These are phyloP conservation scores for Hyles lineata DNA, from an alignment of 2,888 invertebrate genomes.

Conservation along the genomic window DNA sequence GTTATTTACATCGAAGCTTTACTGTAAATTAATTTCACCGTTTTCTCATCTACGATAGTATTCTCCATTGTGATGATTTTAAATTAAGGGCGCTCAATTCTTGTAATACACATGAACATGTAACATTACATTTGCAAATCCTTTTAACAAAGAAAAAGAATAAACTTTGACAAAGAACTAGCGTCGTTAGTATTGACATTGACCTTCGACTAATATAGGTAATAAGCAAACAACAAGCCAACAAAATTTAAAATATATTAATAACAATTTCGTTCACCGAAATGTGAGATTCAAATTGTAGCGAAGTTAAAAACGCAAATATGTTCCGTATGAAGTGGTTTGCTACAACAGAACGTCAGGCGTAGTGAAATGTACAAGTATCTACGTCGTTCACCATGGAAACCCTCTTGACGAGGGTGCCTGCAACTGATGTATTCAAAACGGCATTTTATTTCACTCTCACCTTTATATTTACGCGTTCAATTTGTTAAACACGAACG, in stretches of 20 bases:
- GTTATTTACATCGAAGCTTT: too few species aligned
- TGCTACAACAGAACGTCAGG: slow-evolving; percentile 33
- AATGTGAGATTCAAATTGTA: slow-evolving; percentile 33
- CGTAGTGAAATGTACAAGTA: slow-evolving; percentile 39
- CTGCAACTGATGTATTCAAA: slow-evolving; percentile 52
- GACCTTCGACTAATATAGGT: background rate
- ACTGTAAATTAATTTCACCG: too few species aligned
- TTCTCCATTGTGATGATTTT: too few species aligned
- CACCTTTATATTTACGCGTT: slow-evolving; percentile 37
- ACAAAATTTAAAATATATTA: background rate
- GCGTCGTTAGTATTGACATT: too few species aligned
- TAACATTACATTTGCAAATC: too few species aligned
- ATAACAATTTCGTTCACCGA: slow-evolving; percentile 4
- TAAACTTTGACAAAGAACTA: too few species aligned
- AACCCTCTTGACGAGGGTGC: slow-evolving; percentile 52
- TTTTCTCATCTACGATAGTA: too few species aligned
- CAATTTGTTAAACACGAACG: slow-evolving; percentile 33
- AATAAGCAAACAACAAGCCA: background rate
- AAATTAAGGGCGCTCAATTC: too few species aligned
- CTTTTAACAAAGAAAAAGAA: too few species aligned
- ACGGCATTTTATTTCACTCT: slow-evolving; percentile 46
- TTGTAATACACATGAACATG: too few species aligned
- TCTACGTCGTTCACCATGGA: slow-evolving; percentile 43
- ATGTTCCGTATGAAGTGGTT: slow-evolving; percentile 29
- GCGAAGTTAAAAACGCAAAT: slow-evolving; percentile 28